phyloP scores from a whole-genome alignment of 2,113 vertebrate species.

The Heterocephalus glaber region DNA sequence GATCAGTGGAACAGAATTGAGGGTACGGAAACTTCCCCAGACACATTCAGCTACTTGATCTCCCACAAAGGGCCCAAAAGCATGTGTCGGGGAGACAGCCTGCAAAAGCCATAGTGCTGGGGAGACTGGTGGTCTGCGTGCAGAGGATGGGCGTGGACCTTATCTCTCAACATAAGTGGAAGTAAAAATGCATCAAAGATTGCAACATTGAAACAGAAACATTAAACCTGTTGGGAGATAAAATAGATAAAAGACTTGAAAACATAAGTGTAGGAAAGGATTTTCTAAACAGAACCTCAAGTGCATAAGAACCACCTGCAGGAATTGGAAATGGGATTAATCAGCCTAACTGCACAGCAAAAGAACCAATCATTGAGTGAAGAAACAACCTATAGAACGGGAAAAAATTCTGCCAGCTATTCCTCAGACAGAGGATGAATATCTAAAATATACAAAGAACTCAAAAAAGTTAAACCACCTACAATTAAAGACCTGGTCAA shows the following conservation, averaged over 20 bases:
- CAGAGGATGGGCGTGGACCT: too few relatives aligned
- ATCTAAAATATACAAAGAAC: background rate
- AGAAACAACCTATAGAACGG: background rate
- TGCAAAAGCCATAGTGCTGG: too few relatives aligned
- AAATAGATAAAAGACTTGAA: background rate
- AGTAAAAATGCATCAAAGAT: too few relatives aligned
- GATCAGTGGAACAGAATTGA: too few relatives aligned
- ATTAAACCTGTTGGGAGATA: background rate
- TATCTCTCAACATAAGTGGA: too few relatives aligned
- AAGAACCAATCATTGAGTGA: background rate
- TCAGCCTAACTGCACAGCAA: background rate
- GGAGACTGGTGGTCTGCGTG: too few relatives aligned
- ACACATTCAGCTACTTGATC: too few relatives aligned
- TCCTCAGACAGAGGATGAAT: background rate
- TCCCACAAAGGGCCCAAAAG: too few relatives aligned
- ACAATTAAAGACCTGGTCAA: background rate
- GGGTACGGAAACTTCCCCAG: too few relatives aligned
- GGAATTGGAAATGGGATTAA: background rate
- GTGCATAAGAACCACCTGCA: background rate
- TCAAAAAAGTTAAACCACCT: background rate
- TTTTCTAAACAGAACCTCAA: background rate
- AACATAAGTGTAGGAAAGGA: background rate
- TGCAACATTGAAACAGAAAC: background rate
- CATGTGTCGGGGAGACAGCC: too few relatives aligned
- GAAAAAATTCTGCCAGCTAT: background rate